Base-by-base conservation (phyloP, 2,113 vertebrate species). In the Petaurus breviceps region DNA sequence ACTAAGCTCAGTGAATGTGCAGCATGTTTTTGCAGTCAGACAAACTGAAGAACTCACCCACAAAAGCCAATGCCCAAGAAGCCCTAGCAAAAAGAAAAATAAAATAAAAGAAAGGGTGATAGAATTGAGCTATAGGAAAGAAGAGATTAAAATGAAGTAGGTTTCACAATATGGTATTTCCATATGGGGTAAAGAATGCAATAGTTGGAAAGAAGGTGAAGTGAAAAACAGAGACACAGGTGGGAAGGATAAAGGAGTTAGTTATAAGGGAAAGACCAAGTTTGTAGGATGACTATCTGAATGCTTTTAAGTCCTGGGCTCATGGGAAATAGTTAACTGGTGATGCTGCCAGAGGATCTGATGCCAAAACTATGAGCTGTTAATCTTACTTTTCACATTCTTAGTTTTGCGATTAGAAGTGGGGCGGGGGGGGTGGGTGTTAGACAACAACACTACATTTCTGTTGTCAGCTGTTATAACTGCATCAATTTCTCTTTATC, bases 1-100 rank as follows among this genome's bases (percentile, higher is more conserved):
- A 51, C 7, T 95, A 92, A 24, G 24, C 28, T 84, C 84, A 93
- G 94, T 89, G 26, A 61, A 53, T 93, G 51, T 55, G 28, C 25
- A 93, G 49, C 16, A 95, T 8, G 90, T 89, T 93, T 94, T 26
- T 93, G 24, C 14, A 92, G 89, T 92, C 11, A 91, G 51, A 12
- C 26, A 92, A 1, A n/a, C 16, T 16, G 37, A 94, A 94, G 51
- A 51, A 84, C 93, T 50, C 95, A 91, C 8, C 22, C 43, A 95
- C 3, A 95, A 50, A 94, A 51, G 12, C 9, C 43, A 89, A 50
- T 51, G 47, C 22, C 10, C 43, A 92, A 57, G 12, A 92, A 53
- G 61, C 93, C 25, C 25, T 52, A 94, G n/a, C 1, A 46, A 46
- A 93, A 50, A 1, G 0, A 55, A 89, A 31, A 5, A 11, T 2